Evolutionary conservation across 2,113 vertebrate species (phyloP).

Genomic region (Microcebus murinus): DNA sequence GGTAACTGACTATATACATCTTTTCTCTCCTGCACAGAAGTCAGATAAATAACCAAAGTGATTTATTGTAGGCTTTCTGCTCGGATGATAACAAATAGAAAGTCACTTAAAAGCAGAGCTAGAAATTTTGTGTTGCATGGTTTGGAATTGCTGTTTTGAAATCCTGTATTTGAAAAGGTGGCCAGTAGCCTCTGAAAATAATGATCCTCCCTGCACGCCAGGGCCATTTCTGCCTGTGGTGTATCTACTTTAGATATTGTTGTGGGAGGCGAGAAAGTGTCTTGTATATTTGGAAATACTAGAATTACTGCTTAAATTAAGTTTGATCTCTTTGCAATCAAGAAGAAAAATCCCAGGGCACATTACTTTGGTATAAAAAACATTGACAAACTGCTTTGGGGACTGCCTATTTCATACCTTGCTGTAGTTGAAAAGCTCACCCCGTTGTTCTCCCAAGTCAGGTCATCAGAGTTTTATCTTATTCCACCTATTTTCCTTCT

Average conservation of each 20-base stretch:
- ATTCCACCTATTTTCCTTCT: background rate
- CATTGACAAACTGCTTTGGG: background rate
- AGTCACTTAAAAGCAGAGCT: conserved; percentile 5
- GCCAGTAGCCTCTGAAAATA: background rate
- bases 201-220: background rate
- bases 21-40: background rate
- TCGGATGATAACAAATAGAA: background rate
- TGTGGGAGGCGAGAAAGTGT: background rate
- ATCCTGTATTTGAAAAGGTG: background rate
- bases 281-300: conserved; percentile 30
- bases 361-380: background rate
- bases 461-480: background rate
- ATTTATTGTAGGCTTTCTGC: conserved; percentile 18
- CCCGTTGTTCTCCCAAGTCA: background rate
- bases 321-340: conserved; percentile 29
- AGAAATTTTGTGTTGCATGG: background rate
- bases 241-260: background rate
- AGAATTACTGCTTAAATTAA: background rate
- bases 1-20: background rate
- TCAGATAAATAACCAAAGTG: conserved; percentile 51
- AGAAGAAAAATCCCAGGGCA: background rate
- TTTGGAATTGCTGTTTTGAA: background rate
- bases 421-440: conserved; percentile 7
- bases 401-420: background rate
- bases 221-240: conserved; percentile 48